Conservation (phyloP, 1,140 invertebrate genomes). For the Chymomyza costata region DNA sequence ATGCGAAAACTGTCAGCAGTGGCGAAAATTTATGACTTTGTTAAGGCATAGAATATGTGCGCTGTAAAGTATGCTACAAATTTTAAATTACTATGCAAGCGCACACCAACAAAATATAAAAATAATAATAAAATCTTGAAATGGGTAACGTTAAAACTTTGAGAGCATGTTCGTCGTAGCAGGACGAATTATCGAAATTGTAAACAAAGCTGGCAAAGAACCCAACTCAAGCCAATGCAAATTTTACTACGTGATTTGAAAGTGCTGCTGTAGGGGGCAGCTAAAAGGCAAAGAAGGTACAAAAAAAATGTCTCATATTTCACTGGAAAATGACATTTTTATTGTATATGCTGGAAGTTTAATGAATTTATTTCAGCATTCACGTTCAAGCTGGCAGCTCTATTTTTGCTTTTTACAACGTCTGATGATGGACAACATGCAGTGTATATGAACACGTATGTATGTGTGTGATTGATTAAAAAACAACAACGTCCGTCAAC, state of each 20-base stretch:
- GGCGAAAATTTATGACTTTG: conserved; percentile 55
- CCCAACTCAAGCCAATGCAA: conserved; percentile 44
- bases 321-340: conserved; percentile 58
- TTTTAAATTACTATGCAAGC: conserved; percentile 62
- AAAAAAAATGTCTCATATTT: conserved; percentile 49
- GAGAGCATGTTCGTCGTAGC: conserved; percentile 41
- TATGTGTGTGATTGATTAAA: conserved; percentile 42
- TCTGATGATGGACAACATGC: too few relatives aligned
- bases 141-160: conserved; percentile 36
- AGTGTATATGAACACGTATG: conserved; percentile 26
- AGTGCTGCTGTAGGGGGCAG: neutral
- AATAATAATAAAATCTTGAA: conserved; percentile 16
- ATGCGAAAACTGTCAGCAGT: conserved; percentile 63
- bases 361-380: conserved; percentile 42
- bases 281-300: conserved; percentile 6
- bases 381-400: too few relatives aligned
- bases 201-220: conserved; percentile 16
- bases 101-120: neutral
- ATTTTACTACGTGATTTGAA: conserved; percentile 61
- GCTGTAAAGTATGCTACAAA: conserved; percentile 56
- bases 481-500: too few relatives aligned
- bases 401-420: too few relatives aligned
- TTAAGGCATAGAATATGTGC: conserved; percentile 41
- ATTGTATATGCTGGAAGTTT: conserved; percentile 40
- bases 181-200: conserved; percentile 50